Conservation (phyloP, 2,888 invertebrate genomes). For the Poecilobothrus nobilitatus region DNA sequence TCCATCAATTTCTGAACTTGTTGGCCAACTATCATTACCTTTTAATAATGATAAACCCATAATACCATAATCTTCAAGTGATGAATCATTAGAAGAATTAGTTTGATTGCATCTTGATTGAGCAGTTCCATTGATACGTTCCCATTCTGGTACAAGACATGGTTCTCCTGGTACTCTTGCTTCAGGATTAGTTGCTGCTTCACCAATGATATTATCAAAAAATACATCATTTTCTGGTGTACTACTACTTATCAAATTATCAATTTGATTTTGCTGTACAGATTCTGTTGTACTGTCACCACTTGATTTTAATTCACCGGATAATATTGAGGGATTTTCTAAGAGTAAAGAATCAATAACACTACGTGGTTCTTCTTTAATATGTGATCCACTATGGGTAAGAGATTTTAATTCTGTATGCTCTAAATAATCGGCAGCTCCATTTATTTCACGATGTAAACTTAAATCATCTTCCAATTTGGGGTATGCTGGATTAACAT, state of each 20-base stretch:
- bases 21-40: constrained; percentile 15
- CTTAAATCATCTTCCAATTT: constrained; percentile 48
- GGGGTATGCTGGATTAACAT: constrained; percentile 48
- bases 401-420: neutral
- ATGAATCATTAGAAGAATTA: constrained; percentile 18
- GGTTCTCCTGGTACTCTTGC: constrained; percentile 26
- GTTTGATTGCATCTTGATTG: constrained; percentile 14
- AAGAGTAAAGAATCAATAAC: neutral
- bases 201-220: neutral
- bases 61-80: constrained; percentile 3
- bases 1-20: constrained; percentile 23
- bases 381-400: neutral
- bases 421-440: constrained; percentile 1
- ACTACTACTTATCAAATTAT: neutral
- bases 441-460: constrained; percentile 12
- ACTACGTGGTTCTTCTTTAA: constrained; percentile 12
- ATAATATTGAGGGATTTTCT: neutral
- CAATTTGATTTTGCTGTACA: neutral
- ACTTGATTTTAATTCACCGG: neutral
- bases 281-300: neutral
- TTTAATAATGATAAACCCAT: constrained; percentile 1
- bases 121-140: constrained; percentile 16
- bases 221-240: neutral
- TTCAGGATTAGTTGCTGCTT: neutral
- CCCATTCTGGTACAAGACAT: constrained; percentile 21